phyloP scores from a whole-genome alignment of 2,888 invertebrate genomes.

The Trissolcus japonicus region DNA sequence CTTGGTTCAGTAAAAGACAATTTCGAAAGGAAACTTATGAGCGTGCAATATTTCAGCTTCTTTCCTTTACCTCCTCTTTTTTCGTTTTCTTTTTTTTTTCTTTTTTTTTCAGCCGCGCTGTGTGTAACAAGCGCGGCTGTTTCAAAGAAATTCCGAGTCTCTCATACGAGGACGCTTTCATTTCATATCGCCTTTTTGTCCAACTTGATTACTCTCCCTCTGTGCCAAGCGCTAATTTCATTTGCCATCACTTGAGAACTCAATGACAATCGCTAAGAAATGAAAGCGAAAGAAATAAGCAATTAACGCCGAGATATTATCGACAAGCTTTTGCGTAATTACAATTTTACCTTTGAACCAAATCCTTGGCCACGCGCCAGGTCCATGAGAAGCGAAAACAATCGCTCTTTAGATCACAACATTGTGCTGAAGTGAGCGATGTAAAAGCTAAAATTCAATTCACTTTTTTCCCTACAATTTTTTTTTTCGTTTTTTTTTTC shows the following conservation, averaged over 20 bases:
- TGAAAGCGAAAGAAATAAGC: conserved; percentile 20
- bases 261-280: conserved; percentile 21
- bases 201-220: conserved; percentile 43
- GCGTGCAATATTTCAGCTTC: conserved; percentile 62
- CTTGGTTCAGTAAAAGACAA: conserved; percentile 63
- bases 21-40: conserved; percentile 62
- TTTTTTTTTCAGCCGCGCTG: conserved; percentile 39
- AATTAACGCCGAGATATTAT: conserved; percentile 34
- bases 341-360: conserved; percentile 45
- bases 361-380: conserved; percentile 35
- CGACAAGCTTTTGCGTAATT: conserved; percentile 46
- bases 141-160: conserved; percentile 38
- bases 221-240: conserved; percentile 14
- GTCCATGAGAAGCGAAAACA: conserved; percentile 28
- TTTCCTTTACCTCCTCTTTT: conserved; percentile 35
- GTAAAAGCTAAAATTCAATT: conserved; percentile 1
- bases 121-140: conserved; percentile 32
- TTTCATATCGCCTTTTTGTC: conserved; percentile 20
- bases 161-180: conserved; percentile 16
- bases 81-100: conserved; percentile 45
- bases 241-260: conserved; percentile 3
- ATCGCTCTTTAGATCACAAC: conserved; percentile 25
- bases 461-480: not conserved
- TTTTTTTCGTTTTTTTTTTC: conserved; percentile 1
- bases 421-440: conserved; percentile 9